These are phyloP conservation scores for Eledone cirrhosa DNA, from an alignment of 2,888 invertebrate genomes.

Conservation along the genomic window DNA sequence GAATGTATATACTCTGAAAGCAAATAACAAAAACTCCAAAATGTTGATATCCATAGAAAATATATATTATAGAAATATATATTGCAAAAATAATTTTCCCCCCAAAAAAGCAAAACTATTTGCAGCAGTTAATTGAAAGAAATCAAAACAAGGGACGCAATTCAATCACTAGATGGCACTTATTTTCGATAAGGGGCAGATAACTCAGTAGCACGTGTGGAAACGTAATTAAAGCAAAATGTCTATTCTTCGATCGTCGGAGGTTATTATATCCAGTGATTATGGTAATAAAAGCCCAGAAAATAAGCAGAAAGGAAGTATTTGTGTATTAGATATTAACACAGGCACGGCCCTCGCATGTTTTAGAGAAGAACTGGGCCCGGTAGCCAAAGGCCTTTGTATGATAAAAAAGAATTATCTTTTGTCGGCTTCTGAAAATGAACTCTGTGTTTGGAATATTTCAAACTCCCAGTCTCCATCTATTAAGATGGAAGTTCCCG, in stretches of 20 bases:
- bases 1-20: too few relatives aligned
- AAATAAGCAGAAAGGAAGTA: constrained; percentile 73
- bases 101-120: too few relatives aligned
- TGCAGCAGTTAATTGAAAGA: too few relatives aligned
- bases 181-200: too few relatives aligned
- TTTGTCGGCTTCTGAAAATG: constrained; percentile 80
- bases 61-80: too few relatives aligned
- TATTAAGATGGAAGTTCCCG: constrained; percentile 77
- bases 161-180: too few relatives aligned
- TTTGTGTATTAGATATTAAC: constrained; percentile 80
- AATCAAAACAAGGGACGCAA: too few relatives aligned
- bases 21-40: too few relatives aligned
- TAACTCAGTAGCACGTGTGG: too few relatives aligned
- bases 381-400: constrained; percentile 74
- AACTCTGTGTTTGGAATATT: constrained; percentile 74
- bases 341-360: constrained; percentile 80
- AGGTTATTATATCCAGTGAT: constrained; percentile 72
- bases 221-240: neutral
- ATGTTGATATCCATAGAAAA: too few relatives aligned
- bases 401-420: constrained; percentile 79
- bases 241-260: neutral
- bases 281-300: constrained; percentile 67
- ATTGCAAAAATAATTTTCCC: too few relatives aligned
- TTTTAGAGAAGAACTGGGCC: constrained; percentile 76
- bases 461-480: neutral